Evolutionary conservation across 2,888 invertebrate species (phyloP).

Genomic region (Lycophotia porphyrea): DNA sequence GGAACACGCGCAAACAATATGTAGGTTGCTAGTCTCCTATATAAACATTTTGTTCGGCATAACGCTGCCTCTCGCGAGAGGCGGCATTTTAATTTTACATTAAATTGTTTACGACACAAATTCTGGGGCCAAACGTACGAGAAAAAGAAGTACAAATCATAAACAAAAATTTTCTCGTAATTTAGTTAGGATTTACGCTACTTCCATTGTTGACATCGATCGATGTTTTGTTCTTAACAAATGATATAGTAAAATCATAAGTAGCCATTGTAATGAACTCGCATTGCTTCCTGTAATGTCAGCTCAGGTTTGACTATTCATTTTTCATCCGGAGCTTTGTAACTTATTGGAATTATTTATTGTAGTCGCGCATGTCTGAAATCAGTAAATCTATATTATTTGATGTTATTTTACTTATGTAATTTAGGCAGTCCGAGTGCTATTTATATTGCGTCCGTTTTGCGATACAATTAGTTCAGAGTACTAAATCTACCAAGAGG

Average conservation of each 20-base stretch:
- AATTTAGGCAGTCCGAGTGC: constrained; percentile 19
- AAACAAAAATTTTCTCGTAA: constrained; percentile 82
- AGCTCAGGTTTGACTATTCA: constrained; percentile 32
- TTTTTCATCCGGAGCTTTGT: constrained; percentile 22
- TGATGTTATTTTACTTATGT: constrained; percentile 24
- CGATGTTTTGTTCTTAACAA: constrained; percentile 60
- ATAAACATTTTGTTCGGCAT: constrained; percentile 51
- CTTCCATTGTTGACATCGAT: constrained; percentile 70
- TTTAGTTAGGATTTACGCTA: constrained; percentile 82
- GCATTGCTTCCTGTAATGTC: constrained; percentile 37
- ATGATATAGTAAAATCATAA: constrained; percentile 48
- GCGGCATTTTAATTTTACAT: constrained; percentile 67
- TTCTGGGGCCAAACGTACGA: constrained; percentile 88
- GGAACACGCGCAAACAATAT: constrained; percentile 51
- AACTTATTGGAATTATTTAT: constrained; percentile 48
- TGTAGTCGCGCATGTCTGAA: constrained; percentile 41
- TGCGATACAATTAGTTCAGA: not conserved
- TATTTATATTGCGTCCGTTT: constrained; percentile 22
- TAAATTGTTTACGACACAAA: constrained; percentile 77
- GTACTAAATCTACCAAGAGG: not conserved
- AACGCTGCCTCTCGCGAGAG: constrained; percentile 29
- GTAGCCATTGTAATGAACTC: constrained; percentile 27
- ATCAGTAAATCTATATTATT: constrained; percentile 39
- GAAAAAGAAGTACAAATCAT: constrained; percentile 87
- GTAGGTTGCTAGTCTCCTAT: constrained; percentile 46